Percentiles rank a stretch among this genome's conserved stretches.
phyloP scores from a whole-genome alignment of 2,888 invertebrate species.

The Archips crataeganus region DNA sequence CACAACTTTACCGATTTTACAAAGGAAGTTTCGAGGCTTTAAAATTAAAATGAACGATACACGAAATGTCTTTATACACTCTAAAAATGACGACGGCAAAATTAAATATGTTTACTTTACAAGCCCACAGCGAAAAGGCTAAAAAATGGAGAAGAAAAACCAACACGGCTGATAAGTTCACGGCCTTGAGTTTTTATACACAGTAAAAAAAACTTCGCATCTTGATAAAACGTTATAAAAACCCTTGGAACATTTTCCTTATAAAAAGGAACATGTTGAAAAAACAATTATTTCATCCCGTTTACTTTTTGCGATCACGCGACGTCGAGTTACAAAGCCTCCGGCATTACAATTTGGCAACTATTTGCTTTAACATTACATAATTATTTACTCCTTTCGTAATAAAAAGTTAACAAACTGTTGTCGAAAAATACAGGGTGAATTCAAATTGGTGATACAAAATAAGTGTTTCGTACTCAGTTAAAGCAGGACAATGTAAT shows the following conservation, averaged over 20 bases:
- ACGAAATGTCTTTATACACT: not conserved
- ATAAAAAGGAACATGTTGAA: constrained; percentile 12
- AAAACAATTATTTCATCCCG: constrained; percentile 18
- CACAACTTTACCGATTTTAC: not conserved
- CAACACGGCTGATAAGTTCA: not conserved
- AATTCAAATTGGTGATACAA: too few relatives aligned
- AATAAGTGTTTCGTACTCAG: too few relatives aligned
- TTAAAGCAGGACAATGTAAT: too few relatives aligned
- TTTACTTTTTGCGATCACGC: constrained; percentile 16
- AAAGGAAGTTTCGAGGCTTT: not conserved
- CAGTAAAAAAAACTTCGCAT: constrained; percentile 7
- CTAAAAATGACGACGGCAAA: not conserved
- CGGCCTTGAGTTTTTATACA: constrained; percentile 14
- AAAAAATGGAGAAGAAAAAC: not conserved
- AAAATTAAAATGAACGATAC: not conserved
- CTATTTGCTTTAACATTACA: too few relatives aligned
- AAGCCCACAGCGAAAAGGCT: constrained; percentile 2
- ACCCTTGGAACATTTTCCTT: constrained; percentile 16
- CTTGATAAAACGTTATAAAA: constrained; percentile 20
- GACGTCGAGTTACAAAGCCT: not conserved
- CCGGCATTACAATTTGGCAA: too few relatives aligned
- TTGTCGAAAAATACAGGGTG: too few relatives aligned
- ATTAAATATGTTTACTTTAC: not conserved
- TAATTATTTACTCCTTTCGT: too few relatives aligned
- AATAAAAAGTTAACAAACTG: too few relatives aligned